Conservation (phyloP, 1,140 invertebrate species). For the Bombus turneri region DNA sequence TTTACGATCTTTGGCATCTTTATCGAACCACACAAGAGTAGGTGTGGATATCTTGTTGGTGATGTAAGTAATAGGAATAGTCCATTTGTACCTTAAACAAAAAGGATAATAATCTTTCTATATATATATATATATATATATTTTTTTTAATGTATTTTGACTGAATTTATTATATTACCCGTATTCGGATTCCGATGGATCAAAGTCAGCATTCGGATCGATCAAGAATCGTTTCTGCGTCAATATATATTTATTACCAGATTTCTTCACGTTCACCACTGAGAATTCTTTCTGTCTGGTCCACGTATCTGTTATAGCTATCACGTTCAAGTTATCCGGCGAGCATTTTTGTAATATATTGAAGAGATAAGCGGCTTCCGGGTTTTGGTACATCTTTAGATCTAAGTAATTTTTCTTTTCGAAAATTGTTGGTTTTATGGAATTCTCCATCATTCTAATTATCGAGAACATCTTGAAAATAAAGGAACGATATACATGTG, state of each 20-base stretch:
- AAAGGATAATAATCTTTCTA: not conserved
- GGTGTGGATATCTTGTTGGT: constrained; percentile 83
- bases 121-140: too few relatives aligned
- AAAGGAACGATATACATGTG: not conserved
- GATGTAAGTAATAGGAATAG: constrained; percentile 86
- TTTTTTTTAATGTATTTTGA: too few relatives aligned
- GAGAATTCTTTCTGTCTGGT: constrained; percentile 96
- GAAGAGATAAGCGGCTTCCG: constrained; percentile 91
- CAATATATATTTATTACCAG: constrained; percentile 83
- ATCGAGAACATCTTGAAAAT: constrained; percentile 90
- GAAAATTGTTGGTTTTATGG: constrained; percentile 90
- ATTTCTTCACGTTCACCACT: constrained; percentile 86
- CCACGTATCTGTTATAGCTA: constrained; percentile 95
- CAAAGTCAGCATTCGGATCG: constrained; percentile 84
- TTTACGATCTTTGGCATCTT: constrained; percentile 83
- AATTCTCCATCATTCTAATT: constrained; percentile 94
- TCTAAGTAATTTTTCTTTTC: too few relatives aligned
- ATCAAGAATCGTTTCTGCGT: constrained; percentile 89
- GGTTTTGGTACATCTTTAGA: constrained; percentile 85
- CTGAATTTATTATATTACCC: constrained; percentile 80
- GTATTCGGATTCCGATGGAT: constrained; percentile 83
- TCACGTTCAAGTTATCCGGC: constrained; percentile 82
- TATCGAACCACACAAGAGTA: constrained; percentile 85
- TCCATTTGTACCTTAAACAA: constrained; percentile 89
- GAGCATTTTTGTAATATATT: constrained; percentile 84